These are phyloP conservation scores for Trichopoda pennipes DNA, from an alignment of 2,888 invertebrate species.

Conservation along the genomic window DNA sequence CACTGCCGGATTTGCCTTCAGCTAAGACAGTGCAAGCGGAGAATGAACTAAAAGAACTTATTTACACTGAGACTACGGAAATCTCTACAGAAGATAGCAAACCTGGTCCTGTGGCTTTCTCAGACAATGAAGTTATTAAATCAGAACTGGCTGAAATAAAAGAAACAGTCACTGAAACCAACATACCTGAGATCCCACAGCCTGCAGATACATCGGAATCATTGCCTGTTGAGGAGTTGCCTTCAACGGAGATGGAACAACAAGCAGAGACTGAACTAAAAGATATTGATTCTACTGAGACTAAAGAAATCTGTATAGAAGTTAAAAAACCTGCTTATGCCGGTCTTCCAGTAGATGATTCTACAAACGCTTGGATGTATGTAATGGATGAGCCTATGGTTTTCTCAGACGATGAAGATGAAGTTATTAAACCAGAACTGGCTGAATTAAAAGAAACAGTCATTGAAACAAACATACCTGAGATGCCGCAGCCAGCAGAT, in stretches of 20 bases:
- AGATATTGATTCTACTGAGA: neutral
- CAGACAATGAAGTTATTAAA: slow-evolving; percentile 71
- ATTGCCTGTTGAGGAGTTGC: neutral
- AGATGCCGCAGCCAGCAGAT: too few relatives aligned
- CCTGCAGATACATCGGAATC: too few relatives aligned
- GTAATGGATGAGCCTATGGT: slow-evolving; percentile 70
- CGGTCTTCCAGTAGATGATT: slow-evolving; percentile 72
- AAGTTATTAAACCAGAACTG: neutral
- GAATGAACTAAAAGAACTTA: too few relatives aligned
- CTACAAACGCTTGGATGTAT: slow-evolving; percentile 59
- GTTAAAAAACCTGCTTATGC: slow-evolving; percentile 50
- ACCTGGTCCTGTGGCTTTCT: slow-evolving; percentile 74
- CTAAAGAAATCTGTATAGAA: slow-evolving; percentile 4
- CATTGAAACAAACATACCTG: neutral
- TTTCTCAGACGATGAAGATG: slow-evolving; percentile 72
- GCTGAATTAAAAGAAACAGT: neutral
- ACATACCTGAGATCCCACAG: too few relatives aligned
- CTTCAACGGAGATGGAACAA: neutral
- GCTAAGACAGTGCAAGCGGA: too few relatives aligned
- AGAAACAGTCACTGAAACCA: too few relatives aligned
- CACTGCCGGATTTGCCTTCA: too few relatives aligned
- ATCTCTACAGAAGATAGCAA: slow-evolving; percentile 14
- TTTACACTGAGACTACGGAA: too few relatives aligned
- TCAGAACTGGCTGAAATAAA: too few relatives aligned
- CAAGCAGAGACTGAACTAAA: neutral